These are phyloP conservation scores for Semnornis frantzii DNA, from an alignment of 2,113 vertebrate species.

Conservation along the genomic window DNA sequence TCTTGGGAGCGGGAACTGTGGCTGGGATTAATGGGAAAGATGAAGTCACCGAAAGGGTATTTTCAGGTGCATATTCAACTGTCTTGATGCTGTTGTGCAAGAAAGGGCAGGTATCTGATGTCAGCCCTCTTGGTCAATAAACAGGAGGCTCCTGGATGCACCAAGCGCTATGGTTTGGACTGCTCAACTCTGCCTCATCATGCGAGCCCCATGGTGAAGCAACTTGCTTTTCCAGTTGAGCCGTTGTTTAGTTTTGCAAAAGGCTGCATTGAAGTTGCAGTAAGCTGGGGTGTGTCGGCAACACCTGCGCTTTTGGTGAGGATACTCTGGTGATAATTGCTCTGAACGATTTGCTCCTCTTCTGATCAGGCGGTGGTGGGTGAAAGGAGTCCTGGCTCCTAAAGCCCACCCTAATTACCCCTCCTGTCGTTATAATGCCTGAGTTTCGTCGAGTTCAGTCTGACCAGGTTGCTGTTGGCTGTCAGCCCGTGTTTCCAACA, in stretches of 20 bases:
- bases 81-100: constrained; percentile 54
- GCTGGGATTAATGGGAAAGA: neutral
- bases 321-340: constrained; percentile 22
- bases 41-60: constrained; percentile 59
- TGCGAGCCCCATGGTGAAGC: constrained; percentile 13
- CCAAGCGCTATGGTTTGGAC: neutral
- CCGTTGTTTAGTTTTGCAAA: neutral
- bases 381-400: neutral
- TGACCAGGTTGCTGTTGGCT: neutral
- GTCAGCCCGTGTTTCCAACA: neutral
- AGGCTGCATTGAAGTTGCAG: constrained; percentile 21
- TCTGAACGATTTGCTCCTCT: neutral
- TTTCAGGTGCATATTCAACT: constrained; percentile 26
- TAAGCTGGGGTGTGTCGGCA: constrained; percentile 51
- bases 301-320: constrained; percentile 40
- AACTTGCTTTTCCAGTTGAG: constrained; percentile 64
- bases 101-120: constrained; percentile 49
- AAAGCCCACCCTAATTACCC: neutral
- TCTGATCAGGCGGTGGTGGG: neutral
- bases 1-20: constrained; percentile 6
- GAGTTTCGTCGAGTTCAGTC: neutral
- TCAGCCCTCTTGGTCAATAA: constrained; percentile 59
- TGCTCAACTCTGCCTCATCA: constrained; percentile 43
- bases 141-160: constrained; percentile 44
- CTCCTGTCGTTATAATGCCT: rapidly evolving